A percentile compares a stretch with the other conserved stretches of the same genome.
Evolutionary conservation across 2,113 vertebrate species (phyloP).

Genomic region (Trinectes maculatus): DNA sequence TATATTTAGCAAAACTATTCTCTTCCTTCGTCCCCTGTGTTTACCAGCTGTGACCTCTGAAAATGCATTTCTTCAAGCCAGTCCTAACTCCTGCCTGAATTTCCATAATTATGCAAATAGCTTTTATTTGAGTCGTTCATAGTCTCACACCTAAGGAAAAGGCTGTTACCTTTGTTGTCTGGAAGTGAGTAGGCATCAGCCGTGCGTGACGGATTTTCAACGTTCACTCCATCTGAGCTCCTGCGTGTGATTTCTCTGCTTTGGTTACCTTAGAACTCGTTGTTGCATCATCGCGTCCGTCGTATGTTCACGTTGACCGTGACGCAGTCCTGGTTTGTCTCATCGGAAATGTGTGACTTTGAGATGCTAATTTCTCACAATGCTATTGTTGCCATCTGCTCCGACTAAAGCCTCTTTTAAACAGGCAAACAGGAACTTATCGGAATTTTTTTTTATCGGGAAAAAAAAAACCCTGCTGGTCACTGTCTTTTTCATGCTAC

Average conservation of each 20-base stretch:
- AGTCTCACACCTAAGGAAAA: conserved; percentile 6
- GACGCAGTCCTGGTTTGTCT: conserved; percentile 23
- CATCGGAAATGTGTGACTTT: conserved; percentile 45
- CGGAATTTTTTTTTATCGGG: no score
- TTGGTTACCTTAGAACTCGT: conserved; percentile 16
- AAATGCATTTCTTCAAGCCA: neutral
- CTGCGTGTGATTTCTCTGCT: neutral
- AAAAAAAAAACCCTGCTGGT: conserved; percentile 19
- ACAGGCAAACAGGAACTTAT: conserved; percentile 35
- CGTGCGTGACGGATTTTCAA: conserved; percentile 27
- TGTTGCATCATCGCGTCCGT: conserved; percentile 20
- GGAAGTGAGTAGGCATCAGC: conserved; percentile 26
- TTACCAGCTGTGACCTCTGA: conserved; percentile 32
- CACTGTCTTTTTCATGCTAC: no score
- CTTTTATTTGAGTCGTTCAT: conserved; percentile 19
- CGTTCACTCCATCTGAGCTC: conserved; percentile 14
- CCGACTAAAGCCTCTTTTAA: conserved; percentile 46
- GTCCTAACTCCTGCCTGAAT: conserved; percentile 14
- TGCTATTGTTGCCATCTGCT: conserved; percentile 68
- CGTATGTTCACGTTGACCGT: conserved; percentile 18
- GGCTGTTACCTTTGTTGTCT: conserved; percentile 3
- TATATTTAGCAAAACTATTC: neutral
- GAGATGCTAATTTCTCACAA: conserved; percentile 62
- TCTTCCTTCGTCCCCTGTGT: neutral
- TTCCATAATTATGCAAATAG: conserved; percentile 30